Evolutionary conservation across 1,140 invertebrate genomes (phyloP), one percentile per base, ranked within the genome.

Genomic region (Periplaneta americana): DNA sequence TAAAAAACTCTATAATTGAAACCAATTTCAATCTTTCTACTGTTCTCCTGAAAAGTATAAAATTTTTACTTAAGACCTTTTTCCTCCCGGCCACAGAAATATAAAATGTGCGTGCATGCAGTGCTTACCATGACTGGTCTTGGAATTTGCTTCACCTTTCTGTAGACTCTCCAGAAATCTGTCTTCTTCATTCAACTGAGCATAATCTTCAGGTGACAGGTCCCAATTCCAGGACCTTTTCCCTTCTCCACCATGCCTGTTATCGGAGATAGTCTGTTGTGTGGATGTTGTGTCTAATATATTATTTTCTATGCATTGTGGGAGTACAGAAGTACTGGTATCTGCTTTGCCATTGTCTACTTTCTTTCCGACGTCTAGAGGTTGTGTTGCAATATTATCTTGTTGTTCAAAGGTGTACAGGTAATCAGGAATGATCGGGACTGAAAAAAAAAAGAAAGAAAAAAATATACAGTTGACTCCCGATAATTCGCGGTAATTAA

Each of bases 371-470:
- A 66, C n/a, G 48, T 28, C 22, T 0, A 8, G 22, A n/a, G n/a
- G 22, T n/a, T 9, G 0, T 66, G 48, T 28, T 66, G 48, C 22
- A 66, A n/a, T 11, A 13, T 66, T 9, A 33, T 34, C 13, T 66
- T 32, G 57, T 74, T 87, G 84, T 81, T 93, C 90, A 82, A 92
- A 86, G 82, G 90, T 90, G 88, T 92, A 91, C 57, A 97, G 89
- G 87, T 95, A 95, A 87, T 96, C 95, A 15, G 96, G 96, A 85
- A 97, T 92, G 84, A 97, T 96, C 37, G 96, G 96, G 74, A 97
- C 96, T 97, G 88, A 83, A 91, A 90, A 83, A 81, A 83, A 80
- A 83, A 83, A 34, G 8, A 79, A 0, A 31, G 34, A 74, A 22
- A 79, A 6, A 8, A 1, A n/a, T 48, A n/a, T 66, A n/a, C n/a